Percentiles rank a stretch among this genome's conserved stretches.
These are phyloP conservation scores for Australoheros facetus DNA, from an alignment of 2,797 vertebrate species.

Conservation along the genomic window DNA sequence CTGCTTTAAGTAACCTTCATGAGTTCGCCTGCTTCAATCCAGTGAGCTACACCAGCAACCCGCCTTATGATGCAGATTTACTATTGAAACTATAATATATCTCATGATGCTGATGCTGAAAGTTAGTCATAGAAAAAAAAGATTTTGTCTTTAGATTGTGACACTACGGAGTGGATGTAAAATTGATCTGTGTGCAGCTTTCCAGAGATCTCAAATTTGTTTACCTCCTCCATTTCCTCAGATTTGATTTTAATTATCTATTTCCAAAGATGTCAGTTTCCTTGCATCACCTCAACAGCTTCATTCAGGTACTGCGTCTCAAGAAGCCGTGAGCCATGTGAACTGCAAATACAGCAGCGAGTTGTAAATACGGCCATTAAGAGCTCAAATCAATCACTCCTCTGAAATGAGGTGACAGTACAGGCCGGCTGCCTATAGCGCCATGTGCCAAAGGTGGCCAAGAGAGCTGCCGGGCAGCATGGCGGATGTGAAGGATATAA, in stretches of 20 bases:
- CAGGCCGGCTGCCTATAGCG: constrained; percentile 44
- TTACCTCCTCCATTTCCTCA: too few relatives aligned
- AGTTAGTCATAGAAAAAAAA: too few relatives aligned
- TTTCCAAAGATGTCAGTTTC: constrained; percentile 2
- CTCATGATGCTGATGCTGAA: background rate
- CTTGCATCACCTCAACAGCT: constrained; percentile 30
- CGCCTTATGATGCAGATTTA: too few relatives aligned
- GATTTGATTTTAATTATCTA: background rate
- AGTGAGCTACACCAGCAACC: too few relatives aligned
- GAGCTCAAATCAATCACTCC: constrained; percentile 67
- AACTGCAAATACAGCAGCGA: constrained; percentile 59
- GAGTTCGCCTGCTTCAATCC: too few relatives aligned
- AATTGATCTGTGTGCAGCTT: too few relatives aligned
- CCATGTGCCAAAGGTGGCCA: constrained; percentile 58
- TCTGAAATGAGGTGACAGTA: constrained; percentile 52
- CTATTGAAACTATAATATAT: background rate
- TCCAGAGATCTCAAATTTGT: background rate
- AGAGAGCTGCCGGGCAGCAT: constrained; percentile 31
- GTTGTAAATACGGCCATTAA: constrained; percentile 52
- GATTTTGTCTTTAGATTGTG: too few relatives aligned
- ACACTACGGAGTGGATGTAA: background rate
- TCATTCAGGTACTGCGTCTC: constrained; percentile 40
- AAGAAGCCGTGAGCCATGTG: constrained; percentile 57
- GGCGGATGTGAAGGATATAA: constrained; percentile 57
- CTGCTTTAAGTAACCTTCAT: background rate